A percentile compares a stretch with the other conserved stretches of the same genome.
phyloP scores from a whole-genome alignment of 2,888 invertebrate species.

The Leucoma salicis region DNA sequence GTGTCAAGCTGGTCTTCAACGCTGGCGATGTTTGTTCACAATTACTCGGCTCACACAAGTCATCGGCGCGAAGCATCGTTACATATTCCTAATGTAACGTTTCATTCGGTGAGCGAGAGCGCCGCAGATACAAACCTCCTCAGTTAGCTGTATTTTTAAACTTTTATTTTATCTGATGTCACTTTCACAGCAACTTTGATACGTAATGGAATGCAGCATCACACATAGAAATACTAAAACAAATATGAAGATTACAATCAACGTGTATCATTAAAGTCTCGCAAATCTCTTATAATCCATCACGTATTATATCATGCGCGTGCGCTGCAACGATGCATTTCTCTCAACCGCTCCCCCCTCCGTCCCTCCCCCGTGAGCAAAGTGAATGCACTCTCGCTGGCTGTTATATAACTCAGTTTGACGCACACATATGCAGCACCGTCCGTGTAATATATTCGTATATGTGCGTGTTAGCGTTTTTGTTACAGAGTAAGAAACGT shows the following conservation, averaged over 20 bases:
- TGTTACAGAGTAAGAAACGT: too few relatives aligned
- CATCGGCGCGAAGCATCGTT: too few relatives aligned
- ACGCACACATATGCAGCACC: constrained; percentile 34
- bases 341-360: constrained; percentile 28
- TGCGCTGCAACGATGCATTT: constrained; percentile 63
- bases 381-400: constrained; percentile 77
- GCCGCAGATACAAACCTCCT: too few relatives aligned
- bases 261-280: constrained; percentile 33
- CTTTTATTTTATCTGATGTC: too few relatives aligned
- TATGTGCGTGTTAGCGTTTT: constrained; percentile 41
- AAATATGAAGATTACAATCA: constrained; percentile 31
- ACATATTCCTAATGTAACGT: too few relatives aligned
- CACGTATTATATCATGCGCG: constrained; percentile 45
- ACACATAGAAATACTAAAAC: constrained; percentile 17
- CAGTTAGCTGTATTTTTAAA: too few relatives aligned
- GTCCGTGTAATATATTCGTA: constrained; percentile 10
- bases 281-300: constrained; percentile 36
- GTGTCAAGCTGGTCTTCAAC: too few relatives aligned
- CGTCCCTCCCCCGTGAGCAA: constrained; percentile 20
- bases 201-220: too few relatives aligned
- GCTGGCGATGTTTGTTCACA: too few relatives aligned
- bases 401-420: constrained; percentile 64
- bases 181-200: too few relatives aligned
- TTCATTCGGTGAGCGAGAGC: too few relatives aligned
- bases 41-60: too few relatives aligned